Evolutionary conservation across 2,113 vertebrate species (phyloP).

Genomic region (Petroica traversi): DNA sequence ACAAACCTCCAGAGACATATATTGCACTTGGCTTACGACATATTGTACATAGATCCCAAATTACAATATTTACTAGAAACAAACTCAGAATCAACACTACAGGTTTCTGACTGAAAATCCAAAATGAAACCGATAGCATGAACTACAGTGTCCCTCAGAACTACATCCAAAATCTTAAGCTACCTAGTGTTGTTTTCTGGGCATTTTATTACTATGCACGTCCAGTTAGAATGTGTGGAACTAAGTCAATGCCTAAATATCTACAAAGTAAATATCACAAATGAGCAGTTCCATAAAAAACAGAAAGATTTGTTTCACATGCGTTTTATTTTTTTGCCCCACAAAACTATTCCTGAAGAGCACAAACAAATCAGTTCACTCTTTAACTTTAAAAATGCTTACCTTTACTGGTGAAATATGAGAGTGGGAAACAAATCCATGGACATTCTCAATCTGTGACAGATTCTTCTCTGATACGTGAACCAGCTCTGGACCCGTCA

Average conservation of each 20-base stretch:
- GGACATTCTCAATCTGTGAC: conserved; percentile 92
- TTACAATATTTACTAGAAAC: background rate
- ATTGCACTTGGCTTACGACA: background rate
- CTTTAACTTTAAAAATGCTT: conserved; percentile 14
- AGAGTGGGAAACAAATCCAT: conserved; percentile 92
- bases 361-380: background rate
- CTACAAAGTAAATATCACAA: background rate
- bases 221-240: background rate
- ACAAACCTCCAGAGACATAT: background rate
- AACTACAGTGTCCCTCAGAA: background rate
- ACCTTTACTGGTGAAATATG: conserved; percentile 99
- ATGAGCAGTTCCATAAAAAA: background rate
- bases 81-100: background rate
- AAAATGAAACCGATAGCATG: fast-evolving
- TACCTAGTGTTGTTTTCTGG: background rate
- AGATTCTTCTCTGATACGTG: conserved; percentile 94
- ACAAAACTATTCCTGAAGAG: background rate
- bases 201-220: background rate
- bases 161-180: background rate
- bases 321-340: fast-evolving
- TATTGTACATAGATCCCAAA: background rate
- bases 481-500: conserved; percentile 87
- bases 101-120: background rate
- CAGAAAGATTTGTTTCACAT: fast-evolving
- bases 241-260: background rate